These are phyloP conservation scores for Cassiopea xamachana DNA, from an alignment of 30 jellyfish, hydroid and myxozoan species.

Conservation along the genomic window DNA sequence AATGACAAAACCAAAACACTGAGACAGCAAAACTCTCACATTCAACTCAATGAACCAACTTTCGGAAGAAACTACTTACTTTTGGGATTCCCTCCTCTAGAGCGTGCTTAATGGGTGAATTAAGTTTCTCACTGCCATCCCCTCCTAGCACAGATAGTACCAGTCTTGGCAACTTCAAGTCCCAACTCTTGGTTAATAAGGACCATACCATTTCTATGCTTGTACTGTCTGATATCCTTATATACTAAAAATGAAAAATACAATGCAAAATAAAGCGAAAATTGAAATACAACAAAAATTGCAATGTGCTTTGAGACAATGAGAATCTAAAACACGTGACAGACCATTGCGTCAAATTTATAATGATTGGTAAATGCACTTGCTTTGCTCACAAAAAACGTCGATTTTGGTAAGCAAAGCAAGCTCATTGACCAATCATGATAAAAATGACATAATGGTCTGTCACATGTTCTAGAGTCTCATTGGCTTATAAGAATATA, in stretches of 20 bases:
- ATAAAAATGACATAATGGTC: too few species aligned
- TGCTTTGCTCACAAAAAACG: too few species aligned
- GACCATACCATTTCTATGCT: neutral
- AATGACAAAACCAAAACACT: too few species aligned
- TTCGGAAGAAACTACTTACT: neutral
- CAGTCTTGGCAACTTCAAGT: slow-evolving; percentile 30
- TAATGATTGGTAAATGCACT: too few species aligned
- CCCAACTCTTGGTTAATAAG: slow-evolving; percentile 9
- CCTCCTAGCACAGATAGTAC: slow-evolving; percentile 26
- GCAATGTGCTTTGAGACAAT: neutral
- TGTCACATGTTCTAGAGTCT: too few species aligned
- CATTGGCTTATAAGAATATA: too few species aligned
- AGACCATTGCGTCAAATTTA: too few species aligned
- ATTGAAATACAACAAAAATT: neutral
- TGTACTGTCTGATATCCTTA: slow-evolving; percentile 21
- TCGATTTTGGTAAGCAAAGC: too few species aligned
- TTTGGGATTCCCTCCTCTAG: slow-evolving; percentile 5
- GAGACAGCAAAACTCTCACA: neutral
- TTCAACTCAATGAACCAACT: neutral
- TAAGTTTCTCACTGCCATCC: neutral
- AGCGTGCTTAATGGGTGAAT: neutral
- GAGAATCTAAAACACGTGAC: too few species aligned
- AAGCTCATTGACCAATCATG: too few species aligned
- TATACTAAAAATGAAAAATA: neutral
- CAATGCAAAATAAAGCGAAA: neutral